These are phyloP conservation scores for Cantharis rufa DNA, from an alignment of 2,888 invertebrate species.

Conservation along the genomic window DNA sequence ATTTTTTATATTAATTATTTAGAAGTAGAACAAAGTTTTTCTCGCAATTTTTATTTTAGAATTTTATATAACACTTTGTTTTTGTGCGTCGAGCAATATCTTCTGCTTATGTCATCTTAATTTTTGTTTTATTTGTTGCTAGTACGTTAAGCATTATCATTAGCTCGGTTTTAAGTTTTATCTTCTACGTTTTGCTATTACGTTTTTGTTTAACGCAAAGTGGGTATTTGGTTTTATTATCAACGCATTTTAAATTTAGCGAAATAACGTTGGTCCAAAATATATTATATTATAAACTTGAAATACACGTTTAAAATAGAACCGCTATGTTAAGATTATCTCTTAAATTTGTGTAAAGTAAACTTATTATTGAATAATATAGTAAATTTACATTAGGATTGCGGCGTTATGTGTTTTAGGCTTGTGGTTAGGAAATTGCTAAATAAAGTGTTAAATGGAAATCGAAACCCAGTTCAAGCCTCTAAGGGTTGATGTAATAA, in stretches of 20 bases:
- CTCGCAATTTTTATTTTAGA: background rate
- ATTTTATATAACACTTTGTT: background rate
- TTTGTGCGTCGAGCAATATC: background rate
- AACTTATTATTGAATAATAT: slow-evolving; percentile 7
- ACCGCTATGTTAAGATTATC: background rate
- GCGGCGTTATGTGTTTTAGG: background rate
- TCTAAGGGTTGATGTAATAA: slow-evolving; percentile 11
- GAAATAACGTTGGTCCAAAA: background rate
- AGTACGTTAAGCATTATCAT: background rate
- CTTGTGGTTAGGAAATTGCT: slow-evolving; percentile 9
- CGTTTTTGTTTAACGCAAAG: background rate
- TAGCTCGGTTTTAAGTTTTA: background rate
- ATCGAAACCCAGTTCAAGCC: slow-evolving; percentile 8
- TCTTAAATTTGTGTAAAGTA: background rate
- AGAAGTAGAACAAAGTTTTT: background rate
- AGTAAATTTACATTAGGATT: slow-evolving; percentile 11
- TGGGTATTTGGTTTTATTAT: background rate
- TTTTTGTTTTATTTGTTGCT: background rate
- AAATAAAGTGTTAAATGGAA: slow-evolving; percentile 19
- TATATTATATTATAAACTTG: background rate
- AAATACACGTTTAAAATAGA: background rate
- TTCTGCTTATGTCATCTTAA: background rate
- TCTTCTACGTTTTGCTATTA: background rate
- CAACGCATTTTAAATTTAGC: background rate
- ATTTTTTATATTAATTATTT: too few species aligned